Conservation (phyloP, 2,113 vertebrate species). For the Caloenas nicobarica region DNA sequence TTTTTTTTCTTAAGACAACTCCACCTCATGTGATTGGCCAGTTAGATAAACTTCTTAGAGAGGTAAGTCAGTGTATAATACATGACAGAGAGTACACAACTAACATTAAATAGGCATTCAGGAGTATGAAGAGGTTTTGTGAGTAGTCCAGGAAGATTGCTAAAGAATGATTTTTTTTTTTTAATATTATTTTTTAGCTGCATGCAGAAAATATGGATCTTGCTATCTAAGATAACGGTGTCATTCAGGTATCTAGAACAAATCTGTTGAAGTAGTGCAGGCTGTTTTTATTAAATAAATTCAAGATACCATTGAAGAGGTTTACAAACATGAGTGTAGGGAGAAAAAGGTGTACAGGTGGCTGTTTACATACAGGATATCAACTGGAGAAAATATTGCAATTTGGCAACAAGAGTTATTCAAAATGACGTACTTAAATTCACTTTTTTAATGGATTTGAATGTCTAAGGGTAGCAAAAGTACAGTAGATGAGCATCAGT, state of each 20-base stretch:
- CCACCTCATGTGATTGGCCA: slow-evolving; percentile 96
- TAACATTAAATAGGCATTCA: neutral
- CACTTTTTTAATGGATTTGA: neutral
- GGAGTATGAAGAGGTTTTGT: neutral
- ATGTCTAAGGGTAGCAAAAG: neutral
- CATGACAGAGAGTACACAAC: neutral
- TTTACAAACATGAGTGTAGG: neutral
- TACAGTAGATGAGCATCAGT: neutral
- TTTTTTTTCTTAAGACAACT: slow-evolving; percentile 82
- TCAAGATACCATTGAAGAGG: neutral
- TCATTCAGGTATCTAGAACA: neutral
- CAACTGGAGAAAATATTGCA: neutral
- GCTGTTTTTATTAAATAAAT: neutral
- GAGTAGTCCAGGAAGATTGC: neutral
- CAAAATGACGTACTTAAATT: neutral
- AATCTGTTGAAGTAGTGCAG: neutral
- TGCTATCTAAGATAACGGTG: neutral
- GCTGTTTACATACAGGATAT: neutral
- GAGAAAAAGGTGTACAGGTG: neutral
- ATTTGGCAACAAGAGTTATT: neutral
- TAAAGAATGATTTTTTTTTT: neutral
- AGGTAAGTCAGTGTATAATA: slow-evolving; percentile 78
- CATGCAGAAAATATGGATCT: neutral
- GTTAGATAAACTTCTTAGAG: slow-evolving; percentile 94
- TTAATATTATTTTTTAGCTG: neutral